Evolutionary conservation across 2,797 vertebrate species (phyloP), one percentile per base, ranked within the genome.

Genomic region (Crypturellus tataupa): DNA sequence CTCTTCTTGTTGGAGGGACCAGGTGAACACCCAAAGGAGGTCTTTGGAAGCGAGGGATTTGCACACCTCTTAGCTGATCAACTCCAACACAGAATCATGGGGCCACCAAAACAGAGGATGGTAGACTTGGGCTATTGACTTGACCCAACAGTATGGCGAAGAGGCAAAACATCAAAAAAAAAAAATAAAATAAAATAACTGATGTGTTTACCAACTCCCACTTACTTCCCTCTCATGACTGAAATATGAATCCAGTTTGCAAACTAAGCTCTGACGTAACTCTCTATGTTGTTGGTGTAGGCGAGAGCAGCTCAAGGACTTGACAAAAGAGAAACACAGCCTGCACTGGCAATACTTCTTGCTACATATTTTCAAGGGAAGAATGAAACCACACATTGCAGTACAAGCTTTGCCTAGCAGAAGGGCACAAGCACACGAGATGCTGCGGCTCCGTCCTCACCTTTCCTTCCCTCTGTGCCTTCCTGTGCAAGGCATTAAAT

Each of bases 301-400:
- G 7, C 77, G 53, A 59, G 90, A 76, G 44, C 1, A 18, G 85
- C 75, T 75, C 60, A 47, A 46, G 80, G 33, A n/a, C 89, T n/a
- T 53, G 83, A 84, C 85, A 6, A 24, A 49, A 24, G 47, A 21
- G 71, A 78, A 84, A 49, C 21, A 64, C 78, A 25, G 80, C 5
- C 20, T 15, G 44, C 15, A 69, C 8, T 85, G 92, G 92, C 89
- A 90, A 47, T 42, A 39, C 39, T 56, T 46, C 37, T 85, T 37
- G 1, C 39, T 19, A 49, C 18, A 2, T 47, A 76, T 96, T 96
- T 94, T 90, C 77, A 91, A 96, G 94, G 71, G 83, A 70, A 95
- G 95, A 95, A 70, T 77, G 92, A 97, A 97, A 92, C 87, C 96
- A 95, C 73, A 77, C 94, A 96, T 77, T 85, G 82, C 84, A 81